phyloP scores from a whole-genome alignment of 2,113 vertebrate species.

The Forbesichthys agassizii region DNA sequence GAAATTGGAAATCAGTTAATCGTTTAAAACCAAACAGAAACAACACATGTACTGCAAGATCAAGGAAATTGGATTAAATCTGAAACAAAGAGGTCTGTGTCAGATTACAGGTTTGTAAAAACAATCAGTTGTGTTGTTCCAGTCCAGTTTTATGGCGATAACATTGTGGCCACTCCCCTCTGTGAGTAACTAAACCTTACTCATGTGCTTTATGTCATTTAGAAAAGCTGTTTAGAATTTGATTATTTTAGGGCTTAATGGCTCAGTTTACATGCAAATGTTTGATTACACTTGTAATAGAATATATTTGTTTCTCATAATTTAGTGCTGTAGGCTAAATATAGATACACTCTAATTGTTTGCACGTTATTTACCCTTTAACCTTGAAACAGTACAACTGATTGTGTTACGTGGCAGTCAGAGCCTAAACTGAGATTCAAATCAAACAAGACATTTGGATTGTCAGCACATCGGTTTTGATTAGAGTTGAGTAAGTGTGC shows the following conservation, averaged over 20 bases:
- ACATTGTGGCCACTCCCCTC: constrained; percentile 60
- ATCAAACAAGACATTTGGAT: too few relatives aligned
- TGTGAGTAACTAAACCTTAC: constrained; percentile 61
- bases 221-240: constrained; percentile 54
- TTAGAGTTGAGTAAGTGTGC: too few relatives aligned
- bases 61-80: constrained; percentile 31
- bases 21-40: constrained; percentile 59
- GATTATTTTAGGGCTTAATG: constrained; percentile 65
- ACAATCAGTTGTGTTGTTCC: constrained; percentile 14
- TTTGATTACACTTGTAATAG: constrained; percentile 38
- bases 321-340: not conserved
- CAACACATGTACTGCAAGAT: constrained; percentile 55
- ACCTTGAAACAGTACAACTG: too few relatives aligned
- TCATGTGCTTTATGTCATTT: constrained; percentile 71
- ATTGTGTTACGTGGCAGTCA: too few relatives aligned
- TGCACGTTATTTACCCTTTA: too few relatives aligned
- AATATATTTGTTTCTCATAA: constrained; percentile 14
- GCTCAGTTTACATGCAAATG: constrained; percentile 73
- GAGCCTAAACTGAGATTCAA: too few relatives aligned
- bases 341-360: too few relatives aligned
- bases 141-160: constrained; percentile 57
- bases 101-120: constrained; percentile 47
- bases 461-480: too few relatives aligned
- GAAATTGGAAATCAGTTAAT: constrained; percentile 8
- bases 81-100: constrained; percentile 42